Percentiles rank a stretch among this genome's conserved stretches.
These are phyloP conservation scores for Danio choprae DNA, from an alignment of 2,797 vertebrate species.

Conservation along the genomic window DNA sequence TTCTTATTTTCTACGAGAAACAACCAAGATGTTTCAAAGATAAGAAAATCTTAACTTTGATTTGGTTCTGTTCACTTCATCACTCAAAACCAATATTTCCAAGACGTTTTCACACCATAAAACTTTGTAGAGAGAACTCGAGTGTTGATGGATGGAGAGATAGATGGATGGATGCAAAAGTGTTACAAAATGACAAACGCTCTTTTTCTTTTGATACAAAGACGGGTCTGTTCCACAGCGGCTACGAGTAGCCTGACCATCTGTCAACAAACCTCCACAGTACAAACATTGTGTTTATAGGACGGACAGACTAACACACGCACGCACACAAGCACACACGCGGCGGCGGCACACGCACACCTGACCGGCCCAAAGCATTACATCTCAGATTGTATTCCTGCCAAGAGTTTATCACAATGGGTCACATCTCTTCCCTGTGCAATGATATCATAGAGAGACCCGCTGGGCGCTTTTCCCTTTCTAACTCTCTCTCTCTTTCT, in stretches of 20 bases:
- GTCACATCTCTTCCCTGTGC: constrained; percentile 56
- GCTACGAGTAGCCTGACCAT: constrained; percentile 79
- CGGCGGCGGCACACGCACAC: constrained; percentile 35
- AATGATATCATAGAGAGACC: constrained; percentile 60
- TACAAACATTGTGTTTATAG: constrained; percentile 78
- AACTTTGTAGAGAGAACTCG: constrained; percentile 23
- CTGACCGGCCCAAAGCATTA: constrained; percentile 62
- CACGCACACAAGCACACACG: constrained; percentile 37
- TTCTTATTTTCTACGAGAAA: neutral
- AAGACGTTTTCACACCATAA: constrained; percentile 4
- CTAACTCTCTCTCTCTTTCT: constrained; percentile 3
- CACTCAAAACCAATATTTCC: neutral
- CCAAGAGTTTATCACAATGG: constrained; percentile 63
- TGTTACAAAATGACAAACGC: constrained; percentile 73
- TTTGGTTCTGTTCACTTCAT: neutral
- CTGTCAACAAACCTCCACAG: constrained; percentile 79
- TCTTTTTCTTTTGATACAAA: constrained; percentile 76
- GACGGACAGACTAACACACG: constrained; percentile 53
- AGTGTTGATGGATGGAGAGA: constrained; percentile 53
- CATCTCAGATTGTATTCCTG: constrained; percentile 56
- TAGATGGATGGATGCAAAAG: constrained; percentile 73
- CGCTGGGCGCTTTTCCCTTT: constrained; percentile 26
- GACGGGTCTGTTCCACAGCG: constrained; percentile 73
- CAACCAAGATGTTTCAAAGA: neutral
- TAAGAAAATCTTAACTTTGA: neutral